Conservation (phyloP, 2,888 invertebrate species). For the Drosophila testacea region DNA sequence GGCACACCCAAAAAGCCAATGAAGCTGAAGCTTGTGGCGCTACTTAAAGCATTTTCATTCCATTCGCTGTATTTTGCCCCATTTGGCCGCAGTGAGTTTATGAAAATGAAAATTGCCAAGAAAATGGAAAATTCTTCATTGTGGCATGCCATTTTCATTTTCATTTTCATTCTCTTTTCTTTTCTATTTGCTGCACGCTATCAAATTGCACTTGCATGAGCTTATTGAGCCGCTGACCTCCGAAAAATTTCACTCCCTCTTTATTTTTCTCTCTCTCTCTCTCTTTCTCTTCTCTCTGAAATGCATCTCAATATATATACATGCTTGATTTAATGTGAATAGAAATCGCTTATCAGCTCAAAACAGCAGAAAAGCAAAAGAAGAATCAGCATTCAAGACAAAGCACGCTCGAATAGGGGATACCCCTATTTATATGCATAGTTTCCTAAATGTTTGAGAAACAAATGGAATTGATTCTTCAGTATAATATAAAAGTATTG, state of each 20-base stretch:
- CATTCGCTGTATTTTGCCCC: conserved; percentile 53
- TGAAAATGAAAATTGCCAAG: conserved; percentile 72
- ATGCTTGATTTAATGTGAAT: conserved; percentile 69
- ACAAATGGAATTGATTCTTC: no score
- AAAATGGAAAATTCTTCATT: conserved; percentile 54
- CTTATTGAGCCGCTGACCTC: conserved; percentile 36
- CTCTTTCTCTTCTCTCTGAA: conserved; percentile 2
- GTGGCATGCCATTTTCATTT: conserved; percentile 23
- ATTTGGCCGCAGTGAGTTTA: conserved; percentile 56
- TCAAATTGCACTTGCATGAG: conserved; percentile 48
- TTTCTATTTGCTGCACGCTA: conserved; percentile 21
- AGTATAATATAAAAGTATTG: no score
- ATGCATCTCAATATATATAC: conserved; percentile 24
- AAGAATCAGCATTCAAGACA: background rate
- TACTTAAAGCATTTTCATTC: conserved; percentile 64
- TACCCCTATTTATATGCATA: background rate
- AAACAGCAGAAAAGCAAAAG: conserved; percentile 10
- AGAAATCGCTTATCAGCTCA: conserved; percentile 71
- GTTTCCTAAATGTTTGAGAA: background rate
- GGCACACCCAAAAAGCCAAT: conserved; percentile 40
- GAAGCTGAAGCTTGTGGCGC: conserved; percentile 45
- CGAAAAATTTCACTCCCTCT: no score
- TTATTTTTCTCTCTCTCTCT: no score
- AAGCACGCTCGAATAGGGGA: background rate
- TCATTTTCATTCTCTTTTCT: background rate